Evolutionary conservation across 2,888 invertebrate species (phyloP).

Genomic region (Lepetodrilus schrolli): DNA sequence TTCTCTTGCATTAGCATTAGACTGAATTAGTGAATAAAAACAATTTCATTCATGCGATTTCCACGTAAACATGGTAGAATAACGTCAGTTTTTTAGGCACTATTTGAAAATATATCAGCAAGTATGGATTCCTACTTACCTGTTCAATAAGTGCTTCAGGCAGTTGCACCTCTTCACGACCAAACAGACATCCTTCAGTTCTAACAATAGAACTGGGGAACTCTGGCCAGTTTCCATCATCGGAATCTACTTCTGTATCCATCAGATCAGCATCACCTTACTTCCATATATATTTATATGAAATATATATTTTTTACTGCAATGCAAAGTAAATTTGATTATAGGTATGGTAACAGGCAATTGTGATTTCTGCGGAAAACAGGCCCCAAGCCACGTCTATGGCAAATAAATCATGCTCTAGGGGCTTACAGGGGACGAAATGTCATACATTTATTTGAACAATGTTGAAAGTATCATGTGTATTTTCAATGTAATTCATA

Average conservation of each 20-base stretch:
- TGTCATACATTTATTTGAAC: no score
- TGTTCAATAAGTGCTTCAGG: slow-evolving; percentile 67
- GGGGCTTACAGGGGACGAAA: no score
- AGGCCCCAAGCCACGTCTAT: no score
- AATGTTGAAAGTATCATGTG: no score
- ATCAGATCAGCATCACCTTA: slow-evolving; percentile 34
- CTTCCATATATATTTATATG: no score
- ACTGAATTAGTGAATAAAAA: not conserved
- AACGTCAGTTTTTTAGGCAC: not conserved
- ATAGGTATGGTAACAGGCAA: no score
- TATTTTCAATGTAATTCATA: no score
- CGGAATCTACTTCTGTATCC: slow-evolving; percentile 10
- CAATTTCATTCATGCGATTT: not conserved
- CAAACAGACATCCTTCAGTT: slow-evolving; percentile 65
- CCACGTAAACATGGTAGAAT: not conserved
- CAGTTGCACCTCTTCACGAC: slow-evolving; percentile 59
- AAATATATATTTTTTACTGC: no score
- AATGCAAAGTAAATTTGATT: no score
- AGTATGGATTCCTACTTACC: slow-evolving; percentile 40
- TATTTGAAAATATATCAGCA: not conserved
- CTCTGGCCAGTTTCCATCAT: slow-evolving; percentile 27
- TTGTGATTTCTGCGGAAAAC: no score
- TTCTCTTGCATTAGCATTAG: not conserved
- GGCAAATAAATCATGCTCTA: no score
- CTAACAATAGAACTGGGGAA: slow-evolving; percentile 24